Conservation (phyloP, 2,113 vertebrate genomes). For the Todiramphus saurophagus region DNA sequence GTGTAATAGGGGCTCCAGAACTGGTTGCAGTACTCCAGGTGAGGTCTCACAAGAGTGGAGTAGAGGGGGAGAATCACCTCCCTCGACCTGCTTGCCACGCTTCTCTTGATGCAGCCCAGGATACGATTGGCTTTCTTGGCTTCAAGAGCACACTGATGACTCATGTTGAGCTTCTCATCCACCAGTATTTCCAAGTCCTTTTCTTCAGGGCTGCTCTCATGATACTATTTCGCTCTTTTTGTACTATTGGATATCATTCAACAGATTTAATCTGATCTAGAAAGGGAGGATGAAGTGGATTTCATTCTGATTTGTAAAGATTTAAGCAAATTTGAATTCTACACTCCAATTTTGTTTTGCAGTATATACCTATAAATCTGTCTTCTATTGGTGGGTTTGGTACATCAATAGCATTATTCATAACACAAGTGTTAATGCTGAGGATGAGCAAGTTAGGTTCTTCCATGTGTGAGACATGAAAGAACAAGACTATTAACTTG, state of each 20-base stretch:
- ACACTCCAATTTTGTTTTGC: background rate
- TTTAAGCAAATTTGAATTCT: background rate
- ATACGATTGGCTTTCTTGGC: too few relatives aligned
- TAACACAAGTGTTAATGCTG: background rate
- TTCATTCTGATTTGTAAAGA: background rate
- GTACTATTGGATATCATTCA: background rate
- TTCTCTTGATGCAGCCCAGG: too few relatives aligned
- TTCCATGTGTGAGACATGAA: background rate
- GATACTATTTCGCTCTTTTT: background rate
- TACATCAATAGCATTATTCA: background rate
- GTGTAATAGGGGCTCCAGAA: too few relatives aligned
- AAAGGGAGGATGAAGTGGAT: background rate
- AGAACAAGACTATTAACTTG: background rate
- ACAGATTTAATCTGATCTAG: background rate
- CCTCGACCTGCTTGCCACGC: too few relatives aligned
- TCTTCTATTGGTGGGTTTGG: background rate
- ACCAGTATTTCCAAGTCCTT: too few relatives aligned
- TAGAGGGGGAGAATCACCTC: too few relatives aligned
- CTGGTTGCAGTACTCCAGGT: too few relatives aligned
- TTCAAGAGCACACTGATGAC: too few relatives aligned
- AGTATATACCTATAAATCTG: background rate
- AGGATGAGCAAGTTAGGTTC: background rate
- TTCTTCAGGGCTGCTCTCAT: too few relatives aligned
- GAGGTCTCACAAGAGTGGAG: too few relatives aligned
- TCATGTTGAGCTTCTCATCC: too few relatives aligned